Base-by-base conservation (phyloP, 2,797 vertebrate genomes). In the Diplodus sargus region DNA sequence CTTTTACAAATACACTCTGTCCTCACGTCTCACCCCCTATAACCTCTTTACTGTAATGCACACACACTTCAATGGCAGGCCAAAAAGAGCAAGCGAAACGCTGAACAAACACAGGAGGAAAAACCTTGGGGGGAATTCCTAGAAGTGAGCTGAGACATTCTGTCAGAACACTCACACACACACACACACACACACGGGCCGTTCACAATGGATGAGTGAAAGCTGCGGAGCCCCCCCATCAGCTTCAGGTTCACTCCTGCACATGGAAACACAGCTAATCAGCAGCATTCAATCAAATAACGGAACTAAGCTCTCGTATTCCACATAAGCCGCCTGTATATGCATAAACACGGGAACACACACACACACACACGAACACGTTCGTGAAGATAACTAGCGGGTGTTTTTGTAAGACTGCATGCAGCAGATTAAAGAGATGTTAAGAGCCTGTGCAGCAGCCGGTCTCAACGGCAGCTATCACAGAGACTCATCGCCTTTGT, bases 111-210 rank as follows among this genome's bases (percentile, higher is more conserved):
- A 81, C 65, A 12, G 51, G 60, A 83, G 63, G 52, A 59, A 80
- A 67, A 85, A 78, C 74, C 84, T 88, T 70, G 66, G 79, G 82
- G 85, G 83, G 72, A 88, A 89, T 90, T 92, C 87, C 86, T 90
- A 17, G 13, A 85, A 84, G 64, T 85, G 60, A 83, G 66, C 74
- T 67, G 67, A 78, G 85, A 77, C 69, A 60, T 74, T 84, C 72
- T 84, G 84, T 90, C 78, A 81, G 78, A 87, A 76, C 63, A 74
- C 67, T 58, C 70, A 60, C 70, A 76, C 47, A 18, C 16, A 60
- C 70, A 74, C 47, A n/a, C 16, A 47, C 39, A 30, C 43, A 78
- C 56, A 67, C 2, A 0, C 2, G 1, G 10, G 45, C 57, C 54
- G 39, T 51, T 74, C 59, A 15, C 51, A 70, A 49, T 59, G 60